phyloP scores from a whole-genome alignment of 2,888 invertebrate species.

The Bellardia pandia region DNA sequence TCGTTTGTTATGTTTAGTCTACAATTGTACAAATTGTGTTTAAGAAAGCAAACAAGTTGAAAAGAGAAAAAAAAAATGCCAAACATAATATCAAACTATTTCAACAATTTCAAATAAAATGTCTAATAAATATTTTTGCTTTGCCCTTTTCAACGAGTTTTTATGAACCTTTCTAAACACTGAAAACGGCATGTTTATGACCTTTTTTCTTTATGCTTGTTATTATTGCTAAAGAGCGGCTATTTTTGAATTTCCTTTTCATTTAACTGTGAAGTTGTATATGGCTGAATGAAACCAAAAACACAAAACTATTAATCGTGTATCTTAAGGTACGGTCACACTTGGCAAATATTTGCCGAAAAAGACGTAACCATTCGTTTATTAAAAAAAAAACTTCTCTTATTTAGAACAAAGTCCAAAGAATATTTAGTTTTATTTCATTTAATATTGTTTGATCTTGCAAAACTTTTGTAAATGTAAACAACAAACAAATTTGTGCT shows the following conservation, averaged over 20 bases:
- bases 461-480: too few species aligned
- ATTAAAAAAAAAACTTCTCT: too few species aligned
- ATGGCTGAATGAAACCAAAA: not conserved
- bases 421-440: too few species aligned
- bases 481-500: too few species aligned
- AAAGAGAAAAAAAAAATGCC: not conserved
- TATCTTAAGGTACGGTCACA: too few species aligned
- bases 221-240: not conserved
- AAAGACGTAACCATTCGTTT: too few species aligned
- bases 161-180: not conserved
- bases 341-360: too few species aligned
- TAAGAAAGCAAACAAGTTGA: not conserved
- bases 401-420: too few species aligned
- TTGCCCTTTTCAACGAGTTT: not conserved
- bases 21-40: conserved; percentile 41
- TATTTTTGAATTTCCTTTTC: not conserved
- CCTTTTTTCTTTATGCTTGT: not conserved
- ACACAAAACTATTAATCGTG: too few species aligned
- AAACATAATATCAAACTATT: not conserved
- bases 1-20: conserved; percentile 20
- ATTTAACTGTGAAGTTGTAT: conserved; percentile 5
- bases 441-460: too few species aligned
- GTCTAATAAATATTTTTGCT: not conserved
- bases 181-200: not conserved
- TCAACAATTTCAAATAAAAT: not conserved